These are phyloP conservation scores for Trichonephila inaurata DNA, from an alignment of 1,140 invertebrate genomes.

Conservation along the genomic window DNA sequence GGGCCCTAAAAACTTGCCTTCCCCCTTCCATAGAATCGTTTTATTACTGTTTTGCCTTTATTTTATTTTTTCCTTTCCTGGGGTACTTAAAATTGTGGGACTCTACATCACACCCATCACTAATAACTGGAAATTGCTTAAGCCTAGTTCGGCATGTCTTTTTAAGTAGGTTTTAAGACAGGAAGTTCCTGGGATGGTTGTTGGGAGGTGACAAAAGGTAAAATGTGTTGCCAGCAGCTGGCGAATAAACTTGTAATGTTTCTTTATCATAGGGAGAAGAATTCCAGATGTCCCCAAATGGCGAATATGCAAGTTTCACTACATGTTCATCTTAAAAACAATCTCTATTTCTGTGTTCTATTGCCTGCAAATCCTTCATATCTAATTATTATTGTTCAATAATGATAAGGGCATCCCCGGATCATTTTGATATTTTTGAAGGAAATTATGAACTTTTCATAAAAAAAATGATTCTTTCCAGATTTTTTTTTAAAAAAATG, in stretches of 20 bases:
- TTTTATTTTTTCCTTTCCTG: neutral
- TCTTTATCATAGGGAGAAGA: neutral
- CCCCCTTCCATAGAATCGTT: neutral
- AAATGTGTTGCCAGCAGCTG: neutral
- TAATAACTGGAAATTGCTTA: conserved; percentile 40
- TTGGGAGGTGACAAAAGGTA: neutral
- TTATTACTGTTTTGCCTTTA: neutral
- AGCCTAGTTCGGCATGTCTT: neutral
- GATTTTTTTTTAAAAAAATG: too few relatives aligned
- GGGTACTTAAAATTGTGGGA: neutral
- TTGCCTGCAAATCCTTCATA: too few relatives aligned
- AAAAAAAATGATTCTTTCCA: too few relatives aligned
- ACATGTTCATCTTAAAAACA: too few relatives aligned
- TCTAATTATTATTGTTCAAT: too few relatives aligned
- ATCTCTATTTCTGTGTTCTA: too few relatives aligned
- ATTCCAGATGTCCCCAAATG: too few relatives aligned
- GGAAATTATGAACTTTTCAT: too few relatives aligned
- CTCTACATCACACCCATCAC: neutral
- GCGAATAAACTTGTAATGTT: neutral
- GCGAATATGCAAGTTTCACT: too few relatives aligned
- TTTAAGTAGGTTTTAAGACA: neutral
- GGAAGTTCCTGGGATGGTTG: neutral
- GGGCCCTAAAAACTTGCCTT: conserved; percentile 8
- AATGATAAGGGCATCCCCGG: too few relatives aligned
- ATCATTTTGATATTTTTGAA: too few relatives aligned